Evolutionary conservation across 1,140 invertebrate species (phyloP), one percentile per base, ranked within the genome.

Genomic region (Akabosia matsudoensis): DNA sequence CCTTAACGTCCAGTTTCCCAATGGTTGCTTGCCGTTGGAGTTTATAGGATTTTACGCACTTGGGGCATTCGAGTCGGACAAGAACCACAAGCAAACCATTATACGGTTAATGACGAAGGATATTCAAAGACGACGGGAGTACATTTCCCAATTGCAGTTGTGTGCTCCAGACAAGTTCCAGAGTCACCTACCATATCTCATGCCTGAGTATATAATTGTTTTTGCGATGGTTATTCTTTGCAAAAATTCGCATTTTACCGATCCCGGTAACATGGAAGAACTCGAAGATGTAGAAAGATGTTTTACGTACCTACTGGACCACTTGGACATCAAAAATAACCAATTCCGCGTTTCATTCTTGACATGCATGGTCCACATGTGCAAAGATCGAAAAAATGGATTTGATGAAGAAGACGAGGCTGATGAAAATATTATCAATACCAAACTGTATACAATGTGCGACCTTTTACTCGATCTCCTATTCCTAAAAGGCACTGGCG

Each of bases 41-140:
- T 99, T 97, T 86, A 97, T 99, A 95, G 95, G 95, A 33, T 94
- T 95, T 84, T 97, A 97, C 85, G 92, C 91, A 14, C 86, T 98
- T 28, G 93, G 85, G 73, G 95, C 94, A 10, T 89, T 92, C 78
- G 96, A 97, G 85, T 88, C 90, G 26, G 91, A 96, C 75, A 91
- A 92, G 79, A 89, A 90, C 79, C 84, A 93, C 45, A 90, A 90
- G 76, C 83, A 83, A n/a, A 83, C 88, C 37, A 85, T 93, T 18
- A 91, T 90, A 80, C 88, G 91, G 80, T 93, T 92, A 83, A 92
- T 97, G 89, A 85, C 91, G 34, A 88, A 90, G 0, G 96, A 97
- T 85, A 94, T 98, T 26, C 91, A 91, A 80, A 93, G 93, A 82
- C 88, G 96, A 82, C 87, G 95, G 77, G 96, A 97, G 84, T 97